These are phyloP conservation scores for Liasis olivaceus DNA, from an alignment of 2,797 vertebrate species.

Conservation along the genomic window DNA sequence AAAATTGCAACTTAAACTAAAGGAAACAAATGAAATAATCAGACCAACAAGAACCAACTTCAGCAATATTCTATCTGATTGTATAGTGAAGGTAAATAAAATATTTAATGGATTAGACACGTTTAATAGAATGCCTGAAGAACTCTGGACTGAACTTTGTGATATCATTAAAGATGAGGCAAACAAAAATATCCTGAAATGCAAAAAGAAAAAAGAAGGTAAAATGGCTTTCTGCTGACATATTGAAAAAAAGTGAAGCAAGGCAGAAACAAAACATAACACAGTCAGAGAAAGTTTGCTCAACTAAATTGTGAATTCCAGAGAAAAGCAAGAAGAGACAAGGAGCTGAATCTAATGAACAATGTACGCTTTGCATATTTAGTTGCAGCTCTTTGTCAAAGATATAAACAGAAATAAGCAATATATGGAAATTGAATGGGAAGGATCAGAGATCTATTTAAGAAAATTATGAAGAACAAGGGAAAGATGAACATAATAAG, in stretches of 20 bases:
- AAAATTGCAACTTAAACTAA: not conserved
- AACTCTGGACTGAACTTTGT: not conserved
- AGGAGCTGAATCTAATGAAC: not conserved
- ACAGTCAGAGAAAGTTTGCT: not conserved
- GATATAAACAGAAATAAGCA: not conserved
- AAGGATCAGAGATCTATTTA: not conserved
- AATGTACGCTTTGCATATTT: not conserved
- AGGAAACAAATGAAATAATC: not conserved
- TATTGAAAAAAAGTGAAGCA: not conserved
- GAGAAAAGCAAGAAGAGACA: not conserved
- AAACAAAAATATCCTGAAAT: not conserved
- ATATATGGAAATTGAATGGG: not conserved
- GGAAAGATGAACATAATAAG: not conserved
- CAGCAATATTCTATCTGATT: not conserved
- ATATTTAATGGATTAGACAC: not conserved
- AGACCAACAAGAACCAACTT: not conserved
- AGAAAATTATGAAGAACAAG: not conserved
- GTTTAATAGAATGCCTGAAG: not conserved
- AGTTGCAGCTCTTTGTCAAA: not conserved
- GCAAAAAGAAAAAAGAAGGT: not conserved
- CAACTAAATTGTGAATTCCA: not conserved
- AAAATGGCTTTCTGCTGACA: not conserved
- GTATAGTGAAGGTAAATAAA: not conserved
- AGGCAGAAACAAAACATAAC: not conserved
- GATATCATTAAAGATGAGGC: not conserved